phyloP scores from a whole-genome alignment of 2,797 vertebrate genomes.

The Hafferia zeledoni region DNA sequence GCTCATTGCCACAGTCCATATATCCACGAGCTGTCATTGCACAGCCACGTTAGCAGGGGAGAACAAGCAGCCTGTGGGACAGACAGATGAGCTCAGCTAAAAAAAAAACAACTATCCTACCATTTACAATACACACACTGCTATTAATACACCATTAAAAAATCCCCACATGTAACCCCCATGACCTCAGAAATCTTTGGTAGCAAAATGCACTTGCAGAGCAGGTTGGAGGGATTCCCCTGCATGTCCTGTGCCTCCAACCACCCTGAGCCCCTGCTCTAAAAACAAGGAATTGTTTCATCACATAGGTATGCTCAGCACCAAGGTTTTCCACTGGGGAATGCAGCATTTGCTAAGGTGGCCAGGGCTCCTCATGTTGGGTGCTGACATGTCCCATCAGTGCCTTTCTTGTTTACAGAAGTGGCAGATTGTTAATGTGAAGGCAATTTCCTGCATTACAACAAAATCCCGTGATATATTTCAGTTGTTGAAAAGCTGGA shows the following conservation, averaged over 20 bases:
- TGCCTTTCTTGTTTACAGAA: conserved; percentile 55
- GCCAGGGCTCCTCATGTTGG: not conserved
- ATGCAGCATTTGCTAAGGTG: conserved; percentile 23
- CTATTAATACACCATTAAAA: not conserved
- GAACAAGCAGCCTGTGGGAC: not conserved
- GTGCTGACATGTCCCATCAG: conserved; percentile 31
- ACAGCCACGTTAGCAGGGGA: not conserved
- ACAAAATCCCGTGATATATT: conserved; percentile 50
- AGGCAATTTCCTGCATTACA: conserved; percentile 65
- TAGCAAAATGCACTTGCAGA: conserved; percentile 1
- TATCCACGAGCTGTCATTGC: conserved; percentile 66
- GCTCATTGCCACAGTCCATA: conserved; percentile 71
- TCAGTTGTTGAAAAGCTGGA: conserved; percentile 61
- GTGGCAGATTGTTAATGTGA: conserved; percentile 48
- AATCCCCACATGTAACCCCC: not conserved
- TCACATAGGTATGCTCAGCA: not conserved
- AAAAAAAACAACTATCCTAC: conserved; percentile 18
- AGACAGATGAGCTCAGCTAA: conserved; percentile 19
- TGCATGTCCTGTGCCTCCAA: not conserved
- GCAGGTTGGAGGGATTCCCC: conserved; percentile 5
- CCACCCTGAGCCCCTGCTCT: not conserved
- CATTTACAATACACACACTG: not conserved
- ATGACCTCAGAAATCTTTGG: not conserved
- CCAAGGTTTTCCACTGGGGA: not conserved
- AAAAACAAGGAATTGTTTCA: not conserved